Evolutionary conservation across 2,888 invertebrate genomes (phyloP).

Genomic region (Caenorhabditis sp.): DNA sequence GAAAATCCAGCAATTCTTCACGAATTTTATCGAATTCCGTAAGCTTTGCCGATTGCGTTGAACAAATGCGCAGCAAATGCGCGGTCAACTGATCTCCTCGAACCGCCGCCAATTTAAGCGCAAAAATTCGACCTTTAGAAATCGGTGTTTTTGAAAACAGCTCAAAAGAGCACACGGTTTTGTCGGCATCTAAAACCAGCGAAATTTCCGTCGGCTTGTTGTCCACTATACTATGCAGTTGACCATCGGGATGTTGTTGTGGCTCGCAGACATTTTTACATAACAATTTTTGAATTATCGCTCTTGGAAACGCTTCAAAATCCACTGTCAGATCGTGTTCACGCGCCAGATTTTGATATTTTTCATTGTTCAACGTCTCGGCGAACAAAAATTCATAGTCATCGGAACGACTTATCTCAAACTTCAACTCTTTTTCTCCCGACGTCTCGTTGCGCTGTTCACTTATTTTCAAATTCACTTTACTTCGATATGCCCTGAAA

Average conservation of each 20-base stretch:
- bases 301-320: conserved; percentile 31
- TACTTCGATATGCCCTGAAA: conserved; percentile 26
- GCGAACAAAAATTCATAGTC: conserved; percentile 38
- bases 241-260: background rate
- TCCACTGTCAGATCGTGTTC: conserved; percentile 32
- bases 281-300: conserved; percentile 24
- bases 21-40: background rate
- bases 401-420: conserved; percentile 25
- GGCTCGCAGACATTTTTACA: conserved; percentile 16
- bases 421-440: conserved; percentile 32
- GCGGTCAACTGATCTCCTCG: conserved; percentile 28
- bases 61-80: conserved; percentile 30
- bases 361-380: conserved; percentile 27
- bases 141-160: conserved; percentile 25
- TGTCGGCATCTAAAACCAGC: conserved; percentile 21
- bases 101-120: conserved; percentile 16
- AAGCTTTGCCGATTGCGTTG: conserved; percentile 7
- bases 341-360: conserved; percentile 25
- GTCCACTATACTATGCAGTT: conserved; percentile 6
- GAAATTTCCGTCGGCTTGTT: conserved; percentile 19
- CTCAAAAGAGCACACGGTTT: conserved; percentile 19
- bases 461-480: conserved; percentile 19
- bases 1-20: conserved; percentile 7
- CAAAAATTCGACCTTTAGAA: conserved; percentile 24
- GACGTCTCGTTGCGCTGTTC: conserved; percentile 24